Conservation (phyloP, 1,140 invertebrate genomes). For the Medauroidea extradentata region DNA sequence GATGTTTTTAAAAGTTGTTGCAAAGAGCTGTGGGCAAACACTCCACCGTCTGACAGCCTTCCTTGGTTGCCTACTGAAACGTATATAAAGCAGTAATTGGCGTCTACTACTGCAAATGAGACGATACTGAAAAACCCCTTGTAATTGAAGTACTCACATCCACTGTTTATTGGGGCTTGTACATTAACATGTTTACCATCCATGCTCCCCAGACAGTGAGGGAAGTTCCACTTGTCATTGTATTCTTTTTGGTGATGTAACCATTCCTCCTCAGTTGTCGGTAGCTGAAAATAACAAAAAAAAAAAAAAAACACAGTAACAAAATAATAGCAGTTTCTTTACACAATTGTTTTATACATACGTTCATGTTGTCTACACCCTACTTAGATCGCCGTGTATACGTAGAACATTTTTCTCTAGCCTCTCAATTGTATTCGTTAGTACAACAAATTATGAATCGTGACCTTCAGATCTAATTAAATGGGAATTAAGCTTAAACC, state of each 20-base stretch:
- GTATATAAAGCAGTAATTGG: constrained; percentile 40
- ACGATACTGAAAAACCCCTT: constrained; percentile 43
- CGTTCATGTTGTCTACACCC: too few species aligned
- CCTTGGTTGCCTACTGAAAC: constrained; percentile 43
- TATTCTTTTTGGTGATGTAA: not conserved
- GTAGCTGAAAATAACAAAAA: constrained; percentile 1
- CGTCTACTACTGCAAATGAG: constrained; percentile 43
- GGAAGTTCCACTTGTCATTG: constrained; percentile 5
- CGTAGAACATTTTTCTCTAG: too few species aligned
- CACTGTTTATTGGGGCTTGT: constrained; percentile 36
- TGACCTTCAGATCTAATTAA: too few species aligned
- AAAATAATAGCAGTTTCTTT: too few species aligned
- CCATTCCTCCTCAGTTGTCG: not conserved
- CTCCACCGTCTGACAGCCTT: constrained; percentile 36
- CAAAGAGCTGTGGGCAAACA: constrained; percentile 33
- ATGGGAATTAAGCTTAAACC: too few species aligned
- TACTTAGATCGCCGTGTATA: too few species aligned
- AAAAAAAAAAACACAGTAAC: too few species aligned
- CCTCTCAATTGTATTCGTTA: too few species aligned
- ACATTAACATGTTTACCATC: constrained; percentile 43
- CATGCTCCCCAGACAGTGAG: constrained; percentile 18
- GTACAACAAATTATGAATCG: too few species aligned
- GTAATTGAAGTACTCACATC: constrained; percentile 43
- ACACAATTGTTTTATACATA: too few species aligned
- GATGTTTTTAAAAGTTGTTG: constrained; percentile 13